Evolutionary conservation across 2,888 invertebrate species (phyloP).

Genomic region (Gryllus longicercus): DNA sequence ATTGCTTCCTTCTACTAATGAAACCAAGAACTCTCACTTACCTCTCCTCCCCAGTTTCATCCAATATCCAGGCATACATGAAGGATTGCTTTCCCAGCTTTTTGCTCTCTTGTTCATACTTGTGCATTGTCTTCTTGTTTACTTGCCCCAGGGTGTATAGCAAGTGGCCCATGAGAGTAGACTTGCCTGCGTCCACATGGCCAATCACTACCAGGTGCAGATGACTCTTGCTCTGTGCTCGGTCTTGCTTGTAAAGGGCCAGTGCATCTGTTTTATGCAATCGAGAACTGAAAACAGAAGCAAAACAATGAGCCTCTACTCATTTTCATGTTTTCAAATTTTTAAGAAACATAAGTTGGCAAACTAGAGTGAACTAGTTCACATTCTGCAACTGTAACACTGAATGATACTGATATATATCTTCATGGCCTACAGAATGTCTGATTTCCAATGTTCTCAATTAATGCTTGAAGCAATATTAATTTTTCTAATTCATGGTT

Average conservation of each 20-base stretch:
- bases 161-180: conserved; percentile 94
- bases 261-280: conserved; percentile 51
- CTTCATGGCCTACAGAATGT: no score
- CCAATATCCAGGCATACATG: conserved; percentile 97
- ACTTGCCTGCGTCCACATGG: conserved; percentile 97
- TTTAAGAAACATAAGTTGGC: no score
- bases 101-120: conserved; percentile 95
- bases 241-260: conserved; percentile 66
- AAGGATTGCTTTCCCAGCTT: conserved; percentile 97
- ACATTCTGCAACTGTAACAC: no score
- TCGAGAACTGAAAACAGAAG: conserved; percentile 30
- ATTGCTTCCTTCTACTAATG: background rate
- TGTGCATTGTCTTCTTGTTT: conserved; percentile 85
- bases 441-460: no score
- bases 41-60: conserved; percentile 97
- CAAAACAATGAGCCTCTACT: no score
- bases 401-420: no score
- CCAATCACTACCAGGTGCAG: conserved; percentile 90
- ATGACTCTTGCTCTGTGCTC: conserved; percentile 77
- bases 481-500: no score
- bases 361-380: no score
- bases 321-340: no score
- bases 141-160: conserved; percentile 84
- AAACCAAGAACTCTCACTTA: conserved; percentile 39
- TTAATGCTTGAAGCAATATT: no score